Evolutionary conservation across 2,888 invertebrate species (phyloP).

Genomic region (Nasonia oneida): DNA sequence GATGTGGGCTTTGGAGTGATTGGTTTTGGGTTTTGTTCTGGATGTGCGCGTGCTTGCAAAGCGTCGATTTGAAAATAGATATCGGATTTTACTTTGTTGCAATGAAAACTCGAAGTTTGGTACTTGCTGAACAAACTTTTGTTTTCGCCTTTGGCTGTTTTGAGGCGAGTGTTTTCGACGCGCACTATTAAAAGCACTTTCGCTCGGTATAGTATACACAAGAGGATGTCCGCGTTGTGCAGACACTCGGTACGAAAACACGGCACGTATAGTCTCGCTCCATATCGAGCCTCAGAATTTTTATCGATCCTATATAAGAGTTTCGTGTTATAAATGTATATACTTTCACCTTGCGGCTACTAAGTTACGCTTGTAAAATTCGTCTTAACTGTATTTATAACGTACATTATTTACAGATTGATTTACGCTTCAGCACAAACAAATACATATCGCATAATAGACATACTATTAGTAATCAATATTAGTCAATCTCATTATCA

Average conservation of each 20-base stretch:
- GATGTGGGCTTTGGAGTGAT: background rate
- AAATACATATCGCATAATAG: background rate
- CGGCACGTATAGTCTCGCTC: background rate
- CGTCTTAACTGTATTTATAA: background rate
- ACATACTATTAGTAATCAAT: background rate
- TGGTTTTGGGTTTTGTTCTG: background rate
- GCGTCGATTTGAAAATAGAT: background rate
- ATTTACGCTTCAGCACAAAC: background rate
- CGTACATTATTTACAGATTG: background rate
- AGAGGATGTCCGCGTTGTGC: constrained; percentile 7
- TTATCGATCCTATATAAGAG: background rate
- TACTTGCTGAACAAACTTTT: background rate
- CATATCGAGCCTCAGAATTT: constrained; percentile 14
- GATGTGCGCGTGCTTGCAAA: background rate
- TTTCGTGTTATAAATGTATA: constrained; percentile 4
- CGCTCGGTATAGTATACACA: background rate
- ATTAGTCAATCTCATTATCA: background rate
- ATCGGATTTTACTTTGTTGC: too few species aligned
- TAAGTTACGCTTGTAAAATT: background rate
- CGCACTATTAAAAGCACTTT: background rate
- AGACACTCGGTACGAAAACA: constrained; percentile 28
- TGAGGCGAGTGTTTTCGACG: background rate
- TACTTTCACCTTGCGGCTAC: constrained; percentile 5
- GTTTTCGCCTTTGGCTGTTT: background rate
- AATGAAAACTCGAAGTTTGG: too few species aligned